Percentiles rank a stretch among this genome's conserved stretches.
These are phyloP conservation scores for Orbicella faveolata DNA, from an alignment of 64 coral and sea anemone species.

Conservation along the genomic window DNA sequence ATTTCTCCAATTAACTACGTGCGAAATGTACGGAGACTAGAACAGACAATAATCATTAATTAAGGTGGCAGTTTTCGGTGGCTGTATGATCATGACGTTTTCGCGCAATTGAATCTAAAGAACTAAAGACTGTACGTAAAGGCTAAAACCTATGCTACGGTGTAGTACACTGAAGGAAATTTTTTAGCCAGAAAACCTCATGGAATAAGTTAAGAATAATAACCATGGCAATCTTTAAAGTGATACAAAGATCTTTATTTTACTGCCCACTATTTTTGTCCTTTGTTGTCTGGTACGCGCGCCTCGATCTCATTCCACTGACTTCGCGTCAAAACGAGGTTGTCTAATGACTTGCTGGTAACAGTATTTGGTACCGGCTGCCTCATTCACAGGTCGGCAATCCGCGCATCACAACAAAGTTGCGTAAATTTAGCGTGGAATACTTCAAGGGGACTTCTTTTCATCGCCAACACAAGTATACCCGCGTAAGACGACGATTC, in stretches of 20 bases:
- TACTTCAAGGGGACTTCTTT: background rate
- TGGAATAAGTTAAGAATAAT: background rate
- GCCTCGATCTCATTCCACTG: background rate
- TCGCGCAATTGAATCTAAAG: too few relatives aligned
- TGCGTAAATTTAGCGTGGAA: conserved; percentile 37
- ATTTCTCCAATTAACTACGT: too few relatives aligned
- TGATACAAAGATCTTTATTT: background rate
- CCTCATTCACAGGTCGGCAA: conserved; percentile 11
- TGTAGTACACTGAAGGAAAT: too few relatives aligned
- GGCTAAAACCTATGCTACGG: too few relatives aligned
- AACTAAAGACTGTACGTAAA: too few relatives aligned
- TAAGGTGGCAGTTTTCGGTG: too few relatives aligned
- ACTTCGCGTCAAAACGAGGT: conserved; percentile 26
- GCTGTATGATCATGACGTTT: too few relatives aligned
- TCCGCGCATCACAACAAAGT: conserved; percentile 11
- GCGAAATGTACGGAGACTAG: too few relatives aligned
- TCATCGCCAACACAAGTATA: background rate
- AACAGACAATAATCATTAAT: too few relatives aligned
- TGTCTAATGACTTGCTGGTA: conserved; percentile 43
- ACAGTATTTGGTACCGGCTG: conserved; percentile 56
- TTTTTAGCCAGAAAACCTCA: background rate
- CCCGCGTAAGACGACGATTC: background rate
- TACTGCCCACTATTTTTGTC: background rate
- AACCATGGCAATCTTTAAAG: background rate
- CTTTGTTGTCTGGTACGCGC: background rate